phyloP scores from a whole-genome alignment of 2,888 invertebrate genomes.

The Andrena haemorrhoa region DNA sequence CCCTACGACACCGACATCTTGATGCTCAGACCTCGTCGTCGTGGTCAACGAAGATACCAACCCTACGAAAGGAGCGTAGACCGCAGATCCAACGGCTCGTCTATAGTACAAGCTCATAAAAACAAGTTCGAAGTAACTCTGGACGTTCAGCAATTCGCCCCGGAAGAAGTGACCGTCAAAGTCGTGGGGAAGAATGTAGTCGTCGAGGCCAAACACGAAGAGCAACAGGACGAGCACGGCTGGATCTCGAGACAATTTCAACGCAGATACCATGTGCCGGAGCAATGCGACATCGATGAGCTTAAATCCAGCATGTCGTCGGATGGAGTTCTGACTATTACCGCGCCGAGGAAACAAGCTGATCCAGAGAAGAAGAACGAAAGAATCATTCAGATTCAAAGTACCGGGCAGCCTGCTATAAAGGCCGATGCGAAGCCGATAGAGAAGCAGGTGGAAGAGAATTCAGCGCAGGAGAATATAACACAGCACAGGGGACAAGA shows the following conservation, averaged over 20 bases:
- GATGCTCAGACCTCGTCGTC: slow-evolving; percentile 50
- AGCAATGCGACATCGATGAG: slow-evolving; percentile 88
- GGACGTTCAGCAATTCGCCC: slow-evolving; percentile 92
- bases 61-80: slow-evolving; percentile 57
- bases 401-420: slow-evolving; percentile 50
- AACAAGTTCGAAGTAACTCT: slow-evolving; percentile 90
- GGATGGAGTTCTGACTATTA: slow-evolving; percentile 92
- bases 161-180: slow-evolving; percentile 90
- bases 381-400: slow-evolving; percentile 53
- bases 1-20: slow-evolving; percentile 50
- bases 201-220: slow-evolving; percentile 92
- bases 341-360: slow-evolving; percentile 88
- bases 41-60: slow-evolving; percentile 45
- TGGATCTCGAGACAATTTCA: slow-evolving; percentile 93
- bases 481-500: slow-evolving; percentile 56
- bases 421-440: slow-evolving; percentile 15
- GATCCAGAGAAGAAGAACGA: slow-evolving; percentile 62
- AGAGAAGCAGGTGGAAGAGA: slow-evolving; percentile 45
- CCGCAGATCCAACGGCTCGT: slow-evolving; percentile 85
- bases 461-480: slow-evolving; percentile 36
- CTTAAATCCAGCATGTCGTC: slow-evolving; percentile 92
- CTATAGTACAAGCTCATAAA: slow-evolving; percentile 87
- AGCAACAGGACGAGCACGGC: slow-evolving; percentile 91
- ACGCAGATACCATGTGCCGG: slow-evolving; percentile 89
- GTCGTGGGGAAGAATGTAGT: slow-evolving; percentile 89